Evolutionary conservation across 2,888 invertebrate genomes (phyloP), one percentile per base, ranked within the genome.

Genomic region (Apodemia mormo): DNA sequence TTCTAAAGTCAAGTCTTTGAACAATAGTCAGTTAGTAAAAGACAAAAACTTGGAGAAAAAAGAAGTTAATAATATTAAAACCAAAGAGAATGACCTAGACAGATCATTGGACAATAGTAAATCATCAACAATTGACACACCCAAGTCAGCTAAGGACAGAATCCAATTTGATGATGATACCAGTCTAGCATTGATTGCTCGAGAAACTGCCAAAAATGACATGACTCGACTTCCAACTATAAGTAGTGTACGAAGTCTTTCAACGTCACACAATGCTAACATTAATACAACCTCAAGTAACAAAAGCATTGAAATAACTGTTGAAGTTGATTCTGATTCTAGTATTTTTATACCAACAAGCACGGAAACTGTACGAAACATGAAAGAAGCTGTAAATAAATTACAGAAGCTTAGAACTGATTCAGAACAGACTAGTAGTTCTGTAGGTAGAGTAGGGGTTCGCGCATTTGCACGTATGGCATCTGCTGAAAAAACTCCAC

Each of bases 381-480:
- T 83, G 82, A 85, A 82, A 67, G 89, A 90, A 45, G 85, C 85
- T 0, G 82, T 81, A 0, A 79, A 80, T 1, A 88, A 87, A 73
- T 77, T 86, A 22, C 86, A 88, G 65, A 87, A 81, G 69, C 66
- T 85, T 1, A 79, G 85, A 37, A 82, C 77, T 1, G 83, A 81
- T 0, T 74, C 80, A 0, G 84, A 87, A 37, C 33, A 64, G 3
- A 33, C 64, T 7, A 79, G 75, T 54, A 75, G 86, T 0, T 75
- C 82, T 7, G 83, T 91, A 2, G 92, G 92, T 0, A 79, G 85
- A 14, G 90, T 93, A 0, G 93, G 92, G 0, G 93, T 93, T 0
- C 78, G 90, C 14, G 87, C 93, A 0, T 93, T 93, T 73, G 93
- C 93, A 0, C 82, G 92, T 2, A 91, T 92, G 78, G 83, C 85